phyloP scores from a whole-genome alignment of 2,888 invertebrate species.

The Drosophila buzzatii region DNA sequence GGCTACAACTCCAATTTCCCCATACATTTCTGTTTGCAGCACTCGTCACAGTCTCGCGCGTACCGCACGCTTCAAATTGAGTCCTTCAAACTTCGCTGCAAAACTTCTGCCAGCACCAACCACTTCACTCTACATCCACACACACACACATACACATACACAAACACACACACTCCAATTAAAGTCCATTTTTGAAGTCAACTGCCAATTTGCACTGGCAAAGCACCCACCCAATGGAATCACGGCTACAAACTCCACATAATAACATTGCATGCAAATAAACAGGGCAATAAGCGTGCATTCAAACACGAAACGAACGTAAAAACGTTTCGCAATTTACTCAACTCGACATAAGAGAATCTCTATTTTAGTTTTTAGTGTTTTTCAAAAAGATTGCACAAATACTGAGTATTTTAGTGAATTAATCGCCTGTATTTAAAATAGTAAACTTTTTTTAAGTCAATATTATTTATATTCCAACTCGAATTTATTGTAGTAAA shows the following conservation, averaged over 20 bases:
- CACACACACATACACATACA: slow-evolving; percentile 1
- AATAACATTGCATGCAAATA: slow-evolving; percentile 74
- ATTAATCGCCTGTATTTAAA: not conserved
- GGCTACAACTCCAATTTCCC: slow-evolving; percentile 6
- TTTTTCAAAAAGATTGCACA: not conserved
- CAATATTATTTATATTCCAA: too few relatives aligned
- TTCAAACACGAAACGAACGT: slow-evolving; percentile 46
- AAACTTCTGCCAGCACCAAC: slow-evolving; percentile 41
- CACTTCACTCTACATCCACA: slow-evolving; percentile 17
- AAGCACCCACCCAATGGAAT: slow-evolving; percentile 23
- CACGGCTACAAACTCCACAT: slow-evolving; percentile 38
- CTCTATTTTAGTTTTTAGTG: slow-evolving; percentile 5
- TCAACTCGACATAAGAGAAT: slow-evolving; percentile 25
- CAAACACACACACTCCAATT: slow-evolving; percentile 63
- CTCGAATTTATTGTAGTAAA: too few relatives aligned
- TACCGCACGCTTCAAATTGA: slow-evolving; percentile 67
- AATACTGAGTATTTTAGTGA: not conserved
- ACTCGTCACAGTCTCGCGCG: slow-evolving; percentile 69
- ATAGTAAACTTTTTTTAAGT: not conserved
- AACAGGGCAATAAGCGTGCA: slow-evolving; percentile 57
- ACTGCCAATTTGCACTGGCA: slow-evolving; percentile 70
- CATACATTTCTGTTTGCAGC: slow-evolving; percentile 15
- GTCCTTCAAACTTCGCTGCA: slow-evolving; percentile 67
- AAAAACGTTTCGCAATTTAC: slow-evolving; percentile 54
- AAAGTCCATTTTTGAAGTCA: slow-evolving; percentile 75